Conservation (phyloP, 2,888 invertebrate species). For the Acanthoscelides obtectus region DNA sequence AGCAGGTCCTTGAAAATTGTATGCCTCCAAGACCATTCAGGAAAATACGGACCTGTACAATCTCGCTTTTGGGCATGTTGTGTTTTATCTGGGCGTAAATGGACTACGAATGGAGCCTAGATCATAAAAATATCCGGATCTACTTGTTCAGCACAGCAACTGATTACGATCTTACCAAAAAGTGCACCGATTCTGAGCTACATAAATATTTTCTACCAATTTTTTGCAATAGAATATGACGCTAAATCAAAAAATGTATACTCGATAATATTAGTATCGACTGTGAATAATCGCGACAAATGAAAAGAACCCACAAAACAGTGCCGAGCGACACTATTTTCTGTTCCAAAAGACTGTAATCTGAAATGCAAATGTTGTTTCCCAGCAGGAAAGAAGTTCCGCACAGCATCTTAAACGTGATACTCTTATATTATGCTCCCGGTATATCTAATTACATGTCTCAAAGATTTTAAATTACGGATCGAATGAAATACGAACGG, state of each 20-base stretch:
- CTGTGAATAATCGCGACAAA: neutral
- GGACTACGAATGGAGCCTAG: too few relatives aligned
- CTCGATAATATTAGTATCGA: neutral
- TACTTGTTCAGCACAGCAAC: too few relatives aligned
- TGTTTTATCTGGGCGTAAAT: too few relatives aligned
- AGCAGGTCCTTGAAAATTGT: too few relatives aligned
- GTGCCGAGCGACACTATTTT: neutral
- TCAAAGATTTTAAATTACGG: neutral
- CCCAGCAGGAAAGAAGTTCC: neutral
- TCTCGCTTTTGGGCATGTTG: too few relatives aligned
- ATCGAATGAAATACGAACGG: neutral
- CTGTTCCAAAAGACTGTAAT: neutral
- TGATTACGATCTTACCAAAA: too few relatives aligned
- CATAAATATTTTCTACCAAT: too few relatives aligned
- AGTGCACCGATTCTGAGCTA: too few relatives aligned
- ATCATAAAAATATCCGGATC: too few relatives aligned
- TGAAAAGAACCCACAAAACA: neutral
- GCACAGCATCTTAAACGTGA: neutral
- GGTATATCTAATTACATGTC: neutral
- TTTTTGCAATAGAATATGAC: too few relatives aligned
- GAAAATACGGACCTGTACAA: too few relatives aligned
- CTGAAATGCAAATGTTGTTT: neutral
- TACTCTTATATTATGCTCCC: neutral
- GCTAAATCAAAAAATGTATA: neutral
- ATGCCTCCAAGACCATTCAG: too few relatives aligned